These are phyloP conservation scores for Notechis scutatus DNA, from an alignment of 2,113 vertebrate genomes.

Conservation along the genomic window DNA sequence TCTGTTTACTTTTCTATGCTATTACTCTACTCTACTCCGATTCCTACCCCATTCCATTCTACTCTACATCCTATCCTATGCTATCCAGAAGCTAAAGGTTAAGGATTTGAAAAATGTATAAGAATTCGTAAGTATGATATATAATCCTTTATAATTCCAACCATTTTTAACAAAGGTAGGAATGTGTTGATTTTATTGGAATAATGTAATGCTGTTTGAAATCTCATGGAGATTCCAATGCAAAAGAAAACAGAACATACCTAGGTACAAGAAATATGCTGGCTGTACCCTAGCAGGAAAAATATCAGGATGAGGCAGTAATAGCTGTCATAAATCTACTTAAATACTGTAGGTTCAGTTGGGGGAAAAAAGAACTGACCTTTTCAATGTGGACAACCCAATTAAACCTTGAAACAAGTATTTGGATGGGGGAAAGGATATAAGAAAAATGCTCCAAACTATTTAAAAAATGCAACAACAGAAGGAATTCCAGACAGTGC, in stretches of 20 bases:
- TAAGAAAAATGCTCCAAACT: neutral
- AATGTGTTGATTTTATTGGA: neutral
- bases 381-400: neutral
- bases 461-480: neutral
- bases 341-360: neutral
- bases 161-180: neutral
- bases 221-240: neutral
- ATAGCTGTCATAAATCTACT: neutral
- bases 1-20: no score
- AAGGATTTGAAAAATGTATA: neutral
- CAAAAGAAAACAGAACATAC: neutral
- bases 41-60: no score
- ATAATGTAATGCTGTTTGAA: neutral
- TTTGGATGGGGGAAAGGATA: neutral
- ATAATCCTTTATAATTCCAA: neutral
- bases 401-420: neutral
- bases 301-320: neutral
- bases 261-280: neutral
- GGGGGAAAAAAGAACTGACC: neutral
- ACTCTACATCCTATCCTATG: neutral
- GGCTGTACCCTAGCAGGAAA: neutral
- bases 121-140: neutral
- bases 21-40: no score
- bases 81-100: neutral
- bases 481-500: neutral